Percentiles rank a stretch among this genome's conserved stretches.
phyloP scores from a whole-genome alignment of 2,797 vertebrate species.

The Glyptemys insculpta region DNA sequence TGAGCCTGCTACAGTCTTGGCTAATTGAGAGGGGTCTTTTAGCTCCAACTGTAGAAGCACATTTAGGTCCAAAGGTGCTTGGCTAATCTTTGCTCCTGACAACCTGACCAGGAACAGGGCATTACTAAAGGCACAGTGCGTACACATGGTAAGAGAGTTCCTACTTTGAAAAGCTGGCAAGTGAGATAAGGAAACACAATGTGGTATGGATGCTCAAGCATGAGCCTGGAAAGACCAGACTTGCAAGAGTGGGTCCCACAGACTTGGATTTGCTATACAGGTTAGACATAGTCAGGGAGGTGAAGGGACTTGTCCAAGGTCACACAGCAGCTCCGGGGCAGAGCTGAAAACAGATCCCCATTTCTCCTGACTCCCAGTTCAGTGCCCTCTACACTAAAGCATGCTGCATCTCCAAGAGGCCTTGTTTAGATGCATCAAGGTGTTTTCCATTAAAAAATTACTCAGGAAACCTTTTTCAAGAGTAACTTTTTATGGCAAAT shows the following conservation, averaged over 20 bases:
- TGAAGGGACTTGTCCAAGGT: not conserved
- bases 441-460: slow-evolving; percentile 18
- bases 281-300: not conserved
- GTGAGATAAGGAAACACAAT: not conserved
- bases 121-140: not conserved
- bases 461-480: not conserved
- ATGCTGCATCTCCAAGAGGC: not conserved
- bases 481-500: not conserved
- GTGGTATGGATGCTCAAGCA: not conserved
- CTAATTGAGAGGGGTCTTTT: not conserved
- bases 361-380: not conserved
- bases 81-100: not conserved
- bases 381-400: not conserved
- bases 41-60: not conserved
- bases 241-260: too few species aligned
- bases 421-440: not conserved
- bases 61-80: not conserved
- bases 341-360: not conserved
- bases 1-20: not conserved
- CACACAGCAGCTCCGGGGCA: accelerated
- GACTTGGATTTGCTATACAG: not conserved
- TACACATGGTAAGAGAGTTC: not conserved
- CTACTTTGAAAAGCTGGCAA: not conserved
- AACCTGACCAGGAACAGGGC: not conserved
- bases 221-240: not conserved